Evolutionary conservation across 64 coral and sea anemone genomes (phyloP), one percentile per base, ranked within the genome.

Genomic region (Hydrozoanthus tunicans): DNA sequence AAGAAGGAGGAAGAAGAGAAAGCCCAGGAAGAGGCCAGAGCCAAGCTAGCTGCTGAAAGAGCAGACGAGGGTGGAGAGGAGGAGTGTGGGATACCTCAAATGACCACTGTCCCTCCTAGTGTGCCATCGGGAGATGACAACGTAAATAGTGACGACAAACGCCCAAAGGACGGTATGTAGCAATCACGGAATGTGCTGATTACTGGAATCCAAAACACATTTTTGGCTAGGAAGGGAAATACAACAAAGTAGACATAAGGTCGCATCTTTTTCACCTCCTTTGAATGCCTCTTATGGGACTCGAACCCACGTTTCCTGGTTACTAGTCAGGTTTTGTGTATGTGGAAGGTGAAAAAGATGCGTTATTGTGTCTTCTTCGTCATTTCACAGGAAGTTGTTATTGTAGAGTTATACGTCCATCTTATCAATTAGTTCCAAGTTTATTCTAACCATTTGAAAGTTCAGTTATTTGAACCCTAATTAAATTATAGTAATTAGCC

Each of bases 1-100:
- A 92, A 91, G 81, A 99, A 99, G 58, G 96, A 95, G 62, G 94
- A 91, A 20, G 78, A 95, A 53, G 92, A 99, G 25, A 99, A 96
- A 59, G 92, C 90, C 26, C 85, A 90, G 25, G 91, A 86, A 6
- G 93, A 98, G 66, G 94, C 93, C 9, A 94, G 77, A 23, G 92
- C 93, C 53, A 89, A 89, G 43, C 85, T 89, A 52, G 91, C 92
- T 12, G 91, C 92, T 27, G 86, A 63, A n/a, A 90, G 89, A 69
- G 82, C 61, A 54, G 92, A 96, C 0, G 86, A 91, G 53, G 95
- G 64, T 57, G 90, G 53, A 2, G 92, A 94, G n/a, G 91, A 90
- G 65, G 81, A 74, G 66, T 69, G 74, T 20, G 96, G 93, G 10
- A 56, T 53, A 6, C 89, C 83, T n/a, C 84, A 90, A 20, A 86